Percentiles rank a stretch among this genome's conserved stretches.
Conservation (phyloP, 1,140 invertebrate genomes). For the Heterodera carotae region DNA sequence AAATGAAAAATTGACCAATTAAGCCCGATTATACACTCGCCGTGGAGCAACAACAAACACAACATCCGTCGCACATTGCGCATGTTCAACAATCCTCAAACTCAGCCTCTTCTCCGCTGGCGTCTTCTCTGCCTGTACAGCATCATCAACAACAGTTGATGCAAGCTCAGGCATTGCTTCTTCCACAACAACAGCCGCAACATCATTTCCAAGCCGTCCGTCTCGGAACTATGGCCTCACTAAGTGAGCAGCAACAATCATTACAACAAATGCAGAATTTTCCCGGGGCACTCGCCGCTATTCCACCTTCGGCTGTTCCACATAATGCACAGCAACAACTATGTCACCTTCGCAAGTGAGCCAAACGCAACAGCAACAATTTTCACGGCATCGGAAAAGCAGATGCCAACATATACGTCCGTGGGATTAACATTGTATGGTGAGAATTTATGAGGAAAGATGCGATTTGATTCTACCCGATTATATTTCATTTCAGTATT, state of each 20-base stretch:
- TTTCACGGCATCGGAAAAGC: not conserved
- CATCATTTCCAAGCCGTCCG: not conserved
- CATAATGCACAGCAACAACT: not conserved
- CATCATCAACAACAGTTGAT: conserved; percentile 2
- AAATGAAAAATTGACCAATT: not conserved
- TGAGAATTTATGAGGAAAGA: not conserved
- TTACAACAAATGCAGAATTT: not conserved
- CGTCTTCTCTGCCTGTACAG: not conserved
- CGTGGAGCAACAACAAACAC: not conserved
- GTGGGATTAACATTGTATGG: not conserved
- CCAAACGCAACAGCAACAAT: not conserved
- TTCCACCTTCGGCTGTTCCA: not conserved
- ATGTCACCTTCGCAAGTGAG: not conserved
- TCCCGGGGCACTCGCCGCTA: not conserved
- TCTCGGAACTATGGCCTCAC: not conserved
- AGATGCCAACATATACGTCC: not conserved
- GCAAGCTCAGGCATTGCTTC: not conserved
- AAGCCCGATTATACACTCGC: conserved; percentile 6
- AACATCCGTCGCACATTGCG: not conserved
- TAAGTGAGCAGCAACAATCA: not conserved
- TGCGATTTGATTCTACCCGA: no score
- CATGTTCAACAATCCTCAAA: not conserved
- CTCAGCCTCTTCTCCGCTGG: not conserved
- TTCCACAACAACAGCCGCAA: not conserved
- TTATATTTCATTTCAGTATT: not conserved